phyloP scores from a whole-genome alignment of 1,140 invertebrate species.

The Drosophila arawakana region DNA sequence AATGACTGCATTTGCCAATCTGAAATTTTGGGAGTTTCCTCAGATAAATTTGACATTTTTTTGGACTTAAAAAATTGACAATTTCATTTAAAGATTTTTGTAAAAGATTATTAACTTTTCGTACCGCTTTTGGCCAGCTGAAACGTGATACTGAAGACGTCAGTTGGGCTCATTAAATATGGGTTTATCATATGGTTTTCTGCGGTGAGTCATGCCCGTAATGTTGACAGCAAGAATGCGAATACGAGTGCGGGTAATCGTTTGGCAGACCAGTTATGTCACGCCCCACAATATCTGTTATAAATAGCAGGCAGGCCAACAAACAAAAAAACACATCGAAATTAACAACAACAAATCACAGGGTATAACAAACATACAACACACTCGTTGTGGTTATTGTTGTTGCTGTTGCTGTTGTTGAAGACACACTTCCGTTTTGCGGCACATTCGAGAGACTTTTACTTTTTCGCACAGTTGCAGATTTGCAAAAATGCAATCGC shows the following conservation, averaged over 20 bases:
- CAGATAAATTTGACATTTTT: too few species aligned
- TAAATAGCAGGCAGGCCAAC: conserved; percentile 35
- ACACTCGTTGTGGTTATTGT: not conserved
- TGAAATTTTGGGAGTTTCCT: too few species aligned
- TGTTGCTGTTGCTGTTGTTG: conserved; percentile 9
- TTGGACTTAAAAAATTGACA: too few species aligned
- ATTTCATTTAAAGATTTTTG: too few species aligned
- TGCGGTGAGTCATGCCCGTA: conserved; percentile 36
- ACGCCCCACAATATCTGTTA: conserved; percentile 28
- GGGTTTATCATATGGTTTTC: conserved; percentile 35
- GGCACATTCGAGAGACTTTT: conserved; percentile 56
- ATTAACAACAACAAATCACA: conserved; percentile 21
- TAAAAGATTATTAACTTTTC: too few species aligned
- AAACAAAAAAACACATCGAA: conserved; percentile 1
- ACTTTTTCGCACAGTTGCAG: conserved; percentile 60
- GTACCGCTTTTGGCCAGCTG: too few species aligned
- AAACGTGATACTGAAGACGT: not conserved
- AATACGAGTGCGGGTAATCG: conserved; percentile 1
- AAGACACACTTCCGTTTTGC: conserved; percentile 65
- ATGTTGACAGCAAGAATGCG: not conserved
- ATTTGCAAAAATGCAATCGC: conserved; percentile 17
- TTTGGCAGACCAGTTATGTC: conserved; percentile 40
- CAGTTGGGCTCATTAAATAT: conserved; percentile 36
- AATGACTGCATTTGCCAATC: too few species aligned
- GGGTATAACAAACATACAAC: not conserved